phyloP scores from a whole-genome alignment of 2,113 vertebrate species.

The Lynx canadensis region DNA sequence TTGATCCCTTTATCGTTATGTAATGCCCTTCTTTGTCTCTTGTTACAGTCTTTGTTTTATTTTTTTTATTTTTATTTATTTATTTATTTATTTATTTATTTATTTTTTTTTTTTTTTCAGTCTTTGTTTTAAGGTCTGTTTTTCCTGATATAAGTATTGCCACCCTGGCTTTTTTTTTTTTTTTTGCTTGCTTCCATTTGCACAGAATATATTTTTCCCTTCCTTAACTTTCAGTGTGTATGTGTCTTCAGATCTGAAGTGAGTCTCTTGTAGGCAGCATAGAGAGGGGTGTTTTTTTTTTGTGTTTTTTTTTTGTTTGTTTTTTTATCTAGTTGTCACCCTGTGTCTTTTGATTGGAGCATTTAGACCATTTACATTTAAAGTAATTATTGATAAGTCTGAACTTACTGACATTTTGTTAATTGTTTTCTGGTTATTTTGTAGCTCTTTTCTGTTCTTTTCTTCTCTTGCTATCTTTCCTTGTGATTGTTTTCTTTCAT shows the following conservation, averaged over 20 bases:
- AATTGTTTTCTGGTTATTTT: not conserved
- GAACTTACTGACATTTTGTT: not conserved
- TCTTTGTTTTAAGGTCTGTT: not conserved
- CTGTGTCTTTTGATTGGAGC: not conserved
- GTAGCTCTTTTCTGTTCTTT: not conserved
- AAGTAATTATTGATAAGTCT: not conserved
- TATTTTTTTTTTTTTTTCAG: no score
- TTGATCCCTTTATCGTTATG: not conserved
- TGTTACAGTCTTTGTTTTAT: no score
- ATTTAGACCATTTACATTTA: not conserved
- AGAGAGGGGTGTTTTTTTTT: not conserved
- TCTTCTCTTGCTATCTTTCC: not conserved
- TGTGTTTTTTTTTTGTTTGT: not conserved
- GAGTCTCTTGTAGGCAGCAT: not conserved
- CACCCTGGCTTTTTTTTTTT: not conserved
- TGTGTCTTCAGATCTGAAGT: not conserved
- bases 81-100: no score
- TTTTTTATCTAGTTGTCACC: not conserved
- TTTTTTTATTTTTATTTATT: no score
- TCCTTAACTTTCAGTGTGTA: not conserved
- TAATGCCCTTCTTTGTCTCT: not conserved
- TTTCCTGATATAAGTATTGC: not conserved
- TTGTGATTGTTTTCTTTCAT: not conserved
- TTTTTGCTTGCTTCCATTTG: not conserved
- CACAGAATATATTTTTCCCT: not conserved